Evolutionary conservation across 2,888 invertebrate genomes (phyloP).

Genomic region (Nephrotoma appendiculata): DNA sequence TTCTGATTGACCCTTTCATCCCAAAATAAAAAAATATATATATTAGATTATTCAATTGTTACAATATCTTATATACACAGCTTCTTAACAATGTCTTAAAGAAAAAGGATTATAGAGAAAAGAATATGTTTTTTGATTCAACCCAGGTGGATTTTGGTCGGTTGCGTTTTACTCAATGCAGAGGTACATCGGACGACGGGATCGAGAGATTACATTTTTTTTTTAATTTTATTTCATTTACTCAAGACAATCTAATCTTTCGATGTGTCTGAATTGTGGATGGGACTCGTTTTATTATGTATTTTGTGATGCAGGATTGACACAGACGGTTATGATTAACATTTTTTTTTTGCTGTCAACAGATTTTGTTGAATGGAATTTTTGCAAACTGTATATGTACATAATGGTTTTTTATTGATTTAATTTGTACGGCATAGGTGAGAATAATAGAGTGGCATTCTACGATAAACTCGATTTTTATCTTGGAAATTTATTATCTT

Average conservation of each 20-base stretch:
- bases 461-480: neutral
- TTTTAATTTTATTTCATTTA: neutral
- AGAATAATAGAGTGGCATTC: neutral
- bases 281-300: neutral
- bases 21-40: neutral
- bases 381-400: neutral
- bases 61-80: neutral
- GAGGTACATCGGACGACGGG: neutral
- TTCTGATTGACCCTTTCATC: neutral
- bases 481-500: neutral
- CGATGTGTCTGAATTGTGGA: neutral
- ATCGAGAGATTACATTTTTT: neutral
- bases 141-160: neutral
- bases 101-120: neutral
- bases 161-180: neutral
- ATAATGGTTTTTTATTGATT: neutral
- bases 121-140: neutral
- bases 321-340: neutral
- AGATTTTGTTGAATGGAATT: neutral
- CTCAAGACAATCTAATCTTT: neutral
- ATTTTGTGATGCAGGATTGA: neutral
- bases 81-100: neutral
- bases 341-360: neutral
- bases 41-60: constrained; percentile 1
- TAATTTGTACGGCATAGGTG: neutral